These are phyloP conservation scores for Dryoscopus gambensis DNA, from an alignment of 2,113 vertebrate species.

Conservation along the genomic window DNA sequence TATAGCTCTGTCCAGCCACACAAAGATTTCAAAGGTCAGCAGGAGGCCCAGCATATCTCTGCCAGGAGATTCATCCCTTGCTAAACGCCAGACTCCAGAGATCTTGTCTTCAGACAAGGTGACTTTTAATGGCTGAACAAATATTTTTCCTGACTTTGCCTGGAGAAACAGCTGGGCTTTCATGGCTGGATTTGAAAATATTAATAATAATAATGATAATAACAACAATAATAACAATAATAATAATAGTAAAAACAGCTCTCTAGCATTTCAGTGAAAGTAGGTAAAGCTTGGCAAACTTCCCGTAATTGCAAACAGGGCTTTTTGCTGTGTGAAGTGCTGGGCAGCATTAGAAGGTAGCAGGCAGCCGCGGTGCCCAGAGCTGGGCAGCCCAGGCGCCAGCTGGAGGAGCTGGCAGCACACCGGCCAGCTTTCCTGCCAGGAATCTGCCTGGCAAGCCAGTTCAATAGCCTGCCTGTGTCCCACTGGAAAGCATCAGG, in stretches of 20 bases:
- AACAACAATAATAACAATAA: neutral
- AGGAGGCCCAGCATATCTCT: neutral
- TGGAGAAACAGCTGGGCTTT: neutral
- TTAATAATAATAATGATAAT: neutral
- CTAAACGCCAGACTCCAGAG: neutral
- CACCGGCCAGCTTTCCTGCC: neutral
- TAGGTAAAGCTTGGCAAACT: neutral
- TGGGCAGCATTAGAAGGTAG: neutral
- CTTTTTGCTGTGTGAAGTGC: neutral
- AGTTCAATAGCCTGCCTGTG: neutral
- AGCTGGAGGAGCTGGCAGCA: neutral
- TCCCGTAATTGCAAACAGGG: neutral
- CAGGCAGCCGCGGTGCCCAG: neutral
- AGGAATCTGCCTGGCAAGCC: neutral
- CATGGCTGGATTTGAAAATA: neutral
- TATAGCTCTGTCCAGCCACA: neutral
- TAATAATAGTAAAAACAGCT: neutral
- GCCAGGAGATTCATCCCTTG: neutral
- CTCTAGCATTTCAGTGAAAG: neutral
- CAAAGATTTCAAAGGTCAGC: neutral
- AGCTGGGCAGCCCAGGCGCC: neutral
- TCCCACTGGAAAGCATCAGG: neutral
- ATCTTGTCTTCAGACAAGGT: neutral
- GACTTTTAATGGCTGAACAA: neutral
- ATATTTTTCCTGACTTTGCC: neutral